Conservation (phyloP, 2,113 vertebrate genomes). For the Chamaetylas fuelleborni region DNA sequence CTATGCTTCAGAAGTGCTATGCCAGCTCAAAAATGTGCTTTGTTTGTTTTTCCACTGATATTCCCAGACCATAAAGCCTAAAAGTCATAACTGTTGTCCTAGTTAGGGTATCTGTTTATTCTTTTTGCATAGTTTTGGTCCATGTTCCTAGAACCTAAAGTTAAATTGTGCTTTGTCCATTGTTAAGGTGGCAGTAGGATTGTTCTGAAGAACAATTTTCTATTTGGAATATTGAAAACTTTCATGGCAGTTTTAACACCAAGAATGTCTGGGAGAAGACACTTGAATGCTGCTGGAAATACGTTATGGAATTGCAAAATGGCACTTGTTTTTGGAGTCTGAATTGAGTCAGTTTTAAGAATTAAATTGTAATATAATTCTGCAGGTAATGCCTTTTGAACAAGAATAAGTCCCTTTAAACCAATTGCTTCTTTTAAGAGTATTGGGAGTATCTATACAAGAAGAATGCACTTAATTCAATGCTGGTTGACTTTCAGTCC, state of each 20-base stretch:
- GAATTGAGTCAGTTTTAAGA: neutral
- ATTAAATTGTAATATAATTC: neutral
- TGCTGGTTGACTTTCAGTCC: neutral
- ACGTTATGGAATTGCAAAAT: accelerated
- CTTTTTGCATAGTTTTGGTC: neutral
- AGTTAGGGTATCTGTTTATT: neutral
- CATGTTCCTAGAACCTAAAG: neutral
- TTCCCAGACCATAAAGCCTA: neutral
- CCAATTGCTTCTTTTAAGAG: neutral
- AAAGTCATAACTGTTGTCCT: neutral
- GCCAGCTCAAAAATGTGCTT: neutral
- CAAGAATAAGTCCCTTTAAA: neutral
- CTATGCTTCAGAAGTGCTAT: neutral
- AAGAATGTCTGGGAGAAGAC: neutral
- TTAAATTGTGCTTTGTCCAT: neutral
- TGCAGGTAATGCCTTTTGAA: neutral
- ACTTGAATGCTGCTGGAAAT: neutral
- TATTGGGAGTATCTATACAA: neutral
- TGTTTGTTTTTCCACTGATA: neutral
- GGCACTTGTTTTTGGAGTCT: neutral
- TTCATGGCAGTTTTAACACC: neutral
- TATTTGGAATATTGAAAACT: neutral
- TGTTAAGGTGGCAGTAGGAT: neutral
- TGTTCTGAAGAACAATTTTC: neutral
- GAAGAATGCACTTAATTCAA: neutral